A percentile compares a stretch with the other conserved stretches of the same genome.
Conservation (phyloP, 2,888 invertebrate species). For the Ptychoptera albimana region DNA sequence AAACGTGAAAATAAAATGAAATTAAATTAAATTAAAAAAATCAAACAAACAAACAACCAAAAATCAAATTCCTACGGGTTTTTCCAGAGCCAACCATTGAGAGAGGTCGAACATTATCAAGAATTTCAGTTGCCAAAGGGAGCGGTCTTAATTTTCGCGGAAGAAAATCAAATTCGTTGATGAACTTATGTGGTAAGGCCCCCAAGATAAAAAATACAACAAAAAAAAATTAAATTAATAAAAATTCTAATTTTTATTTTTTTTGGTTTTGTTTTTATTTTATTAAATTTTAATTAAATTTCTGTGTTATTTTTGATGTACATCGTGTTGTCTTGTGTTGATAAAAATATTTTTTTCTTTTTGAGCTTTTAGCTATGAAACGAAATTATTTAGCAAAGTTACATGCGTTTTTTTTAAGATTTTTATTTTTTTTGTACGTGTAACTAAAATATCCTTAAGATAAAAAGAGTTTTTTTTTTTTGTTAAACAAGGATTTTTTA, state of each 20-base stretch:
- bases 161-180: constrained; percentile 87
- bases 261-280: constrained; percentile 10
- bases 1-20: background rate
- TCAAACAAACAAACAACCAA: background rate
- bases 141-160: constrained; percentile 76
- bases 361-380: background rate
- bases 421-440: no score
- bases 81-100: constrained; percentile 34
- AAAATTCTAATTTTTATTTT: constrained; percentile 12
- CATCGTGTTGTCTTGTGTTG: constrained; percentile 10
- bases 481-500: no score
- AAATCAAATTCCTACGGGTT: constrained; percentile 12
- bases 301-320: no score
- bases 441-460: no score
- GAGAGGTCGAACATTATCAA: constrained; percentile 39
- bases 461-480: no score
- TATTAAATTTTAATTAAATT: constrained; percentile 10
- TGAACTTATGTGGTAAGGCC: constrained; percentile 91
- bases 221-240: constrained; percentile 9
- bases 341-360: constrained; percentile 8
- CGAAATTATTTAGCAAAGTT: no score
- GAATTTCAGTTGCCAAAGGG: constrained; percentile 64
- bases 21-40: background rate
- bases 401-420: no score
- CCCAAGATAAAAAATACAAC: constrained; percentile 17